Evolutionary conservation across 2,113 vertebrate species (phyloP), one percentile per base, ranked within the genome.

Genomic region (Tapirus terrestris): DNA sequence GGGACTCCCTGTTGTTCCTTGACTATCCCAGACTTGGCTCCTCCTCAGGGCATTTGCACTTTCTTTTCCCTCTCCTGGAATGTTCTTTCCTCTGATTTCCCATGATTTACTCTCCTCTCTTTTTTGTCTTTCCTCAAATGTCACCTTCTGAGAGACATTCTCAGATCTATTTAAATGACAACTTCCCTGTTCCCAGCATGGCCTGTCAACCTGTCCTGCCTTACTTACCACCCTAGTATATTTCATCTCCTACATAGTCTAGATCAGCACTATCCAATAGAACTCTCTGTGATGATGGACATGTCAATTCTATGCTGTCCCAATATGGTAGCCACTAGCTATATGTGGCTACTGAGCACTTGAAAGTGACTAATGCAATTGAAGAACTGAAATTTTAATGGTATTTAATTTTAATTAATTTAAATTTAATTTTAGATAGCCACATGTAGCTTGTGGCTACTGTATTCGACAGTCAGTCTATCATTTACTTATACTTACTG

Each of bases 261-360:
- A 43, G 31, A 60, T n/a, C 48, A 75, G 29, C 21, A n/a, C 33
- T 14, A 8, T 21, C 65, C 18, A 60, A 17, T 0, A 95, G 27
- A 65, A 60, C 45, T 76, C 33, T 39, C 43, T 51, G 7, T 0
- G 3, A 12, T 6, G 33, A 83, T 27, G n/a, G 29, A 63, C 51
- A 53, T 6, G 7, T 45, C 0, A 0, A 6, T 31, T 83, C 75
- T 13, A 27, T 2, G 0, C 84, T 29, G 31, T 65, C 53, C 53
- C 43, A n/a, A 6, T 13, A 31, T 8, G 43, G 29, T 3, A 31
- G 45, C 43, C 67, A 21, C 43, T 36, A 8, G 61, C 68, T 23
- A 17, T 29, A 58, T 1, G n/a, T 16, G 29, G 33, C 18, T 25
- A 17, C 2, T 58, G 53, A 58, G n/a, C 75, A 65, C 56, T 45